These are phyloP conservation scores for Drosophila hamatofila DNA, from an alignment of 2,888 invertebrate species.

Conservation along the genomic window DNA sequence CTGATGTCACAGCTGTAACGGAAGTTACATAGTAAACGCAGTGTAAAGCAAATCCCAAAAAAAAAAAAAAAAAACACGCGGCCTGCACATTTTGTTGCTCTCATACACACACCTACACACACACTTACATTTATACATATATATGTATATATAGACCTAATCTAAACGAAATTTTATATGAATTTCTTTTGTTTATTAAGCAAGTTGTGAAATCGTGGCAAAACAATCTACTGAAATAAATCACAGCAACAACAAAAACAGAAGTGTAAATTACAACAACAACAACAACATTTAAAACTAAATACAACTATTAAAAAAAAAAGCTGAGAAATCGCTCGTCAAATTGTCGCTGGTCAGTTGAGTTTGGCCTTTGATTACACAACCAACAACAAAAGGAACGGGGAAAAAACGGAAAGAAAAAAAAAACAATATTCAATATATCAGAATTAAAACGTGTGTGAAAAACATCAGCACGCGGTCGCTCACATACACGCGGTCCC, in stretches of 20 bases:
- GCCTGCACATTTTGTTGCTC: conserved; percentile 46
- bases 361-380: conserved; percentile 42
- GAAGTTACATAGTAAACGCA: conserved; percentile 39
- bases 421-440: conserved; percentile 40
- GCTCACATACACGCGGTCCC: conserved; percentile 20
- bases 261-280: conserved; percentile 33
- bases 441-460: conserved; percentile 53
- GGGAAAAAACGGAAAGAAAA: neutral
- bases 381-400: conserved; percentile 39
- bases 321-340: conserved; percentile 12
- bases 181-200: conserved; percentile 60
- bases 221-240: conserved; percentile 37
- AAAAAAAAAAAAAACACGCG: conserved; percentile 56
- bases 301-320: conserved; percentile 4
- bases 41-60: conserved; percentile 6
- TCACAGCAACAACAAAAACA: conserved; percentile 12
- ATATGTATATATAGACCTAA: conserved; percentile 7
- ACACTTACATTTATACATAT: neutral
- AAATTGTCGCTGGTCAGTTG: conserved; percentile 57
- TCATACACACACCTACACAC: conserved; percentile 9
- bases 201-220: conserved; percentile 59
- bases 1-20: conserved; percentile 55
- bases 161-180: conserved; percentile 21
- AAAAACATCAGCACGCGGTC: conserved; percentile 57
- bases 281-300: conserved; percentile 19